A percentile compares a stretch with the other conserved stretches of the same genome.
phyloP scores from a whole-genome alignment of 2,797 vertebrate species.

The Mormyrops attenuatus region DNA sequence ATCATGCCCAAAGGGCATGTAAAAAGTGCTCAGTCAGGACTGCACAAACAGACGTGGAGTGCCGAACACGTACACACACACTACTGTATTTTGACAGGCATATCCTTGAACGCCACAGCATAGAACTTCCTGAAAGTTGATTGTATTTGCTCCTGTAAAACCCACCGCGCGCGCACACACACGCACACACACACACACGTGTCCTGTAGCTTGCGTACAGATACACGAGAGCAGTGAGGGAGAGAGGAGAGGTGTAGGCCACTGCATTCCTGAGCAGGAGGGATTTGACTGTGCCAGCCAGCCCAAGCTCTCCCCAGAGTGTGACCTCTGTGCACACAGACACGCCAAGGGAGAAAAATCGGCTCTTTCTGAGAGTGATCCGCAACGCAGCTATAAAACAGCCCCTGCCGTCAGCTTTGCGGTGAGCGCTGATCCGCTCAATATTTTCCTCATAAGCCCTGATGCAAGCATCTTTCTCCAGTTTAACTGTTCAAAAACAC shows the following conservation, averaged over 20 bases:
- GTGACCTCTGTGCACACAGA: neutral
- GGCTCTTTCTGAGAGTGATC: neutral
- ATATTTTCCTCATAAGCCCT: neutral
- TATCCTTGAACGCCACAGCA: neutral
- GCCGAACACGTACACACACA: neutral
- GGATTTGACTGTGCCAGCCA: conserved; percentile 12
- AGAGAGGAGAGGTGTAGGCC: neutral
- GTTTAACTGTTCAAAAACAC: neutral
- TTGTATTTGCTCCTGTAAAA: neutral
- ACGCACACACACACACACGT: neutral
- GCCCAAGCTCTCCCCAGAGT: conserved; percentile 13
- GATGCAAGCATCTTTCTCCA: neutral
- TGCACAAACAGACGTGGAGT: neutral
- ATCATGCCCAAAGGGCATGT: conserved; percentile 46
- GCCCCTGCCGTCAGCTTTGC: too few relatives aligned
- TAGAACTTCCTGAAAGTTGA: neutral
- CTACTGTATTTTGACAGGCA: neutral
- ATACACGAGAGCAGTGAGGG: neutral
- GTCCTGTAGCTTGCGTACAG: neutral
- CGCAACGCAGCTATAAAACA: neutral
- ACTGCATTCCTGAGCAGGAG: conserved; percentile 34
- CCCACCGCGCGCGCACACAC: neutral
- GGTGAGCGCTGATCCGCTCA: neutral
- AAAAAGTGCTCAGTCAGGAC: conserved; percentile 32
- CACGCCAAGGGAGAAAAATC: neutral